phyloP scores from a whole-genome alignment of 2,113 vertebrate species.

The Porphyrio hochstetteri region DNA sequence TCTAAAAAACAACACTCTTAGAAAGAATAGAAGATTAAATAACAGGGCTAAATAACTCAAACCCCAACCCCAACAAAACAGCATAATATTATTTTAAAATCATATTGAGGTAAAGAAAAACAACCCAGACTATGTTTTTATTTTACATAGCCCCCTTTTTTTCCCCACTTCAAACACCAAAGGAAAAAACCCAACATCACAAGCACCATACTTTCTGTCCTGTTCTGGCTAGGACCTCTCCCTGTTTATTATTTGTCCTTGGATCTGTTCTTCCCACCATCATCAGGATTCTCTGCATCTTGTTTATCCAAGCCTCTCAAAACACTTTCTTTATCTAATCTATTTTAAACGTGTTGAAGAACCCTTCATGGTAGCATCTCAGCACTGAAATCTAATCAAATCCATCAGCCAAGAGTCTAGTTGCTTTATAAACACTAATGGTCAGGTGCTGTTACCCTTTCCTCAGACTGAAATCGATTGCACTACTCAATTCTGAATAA shows the following conservation, averaged over 20 bases:
- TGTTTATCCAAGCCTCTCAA: conserved; percentile 20
- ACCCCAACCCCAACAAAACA: too few relatives aligned
- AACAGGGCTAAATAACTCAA: not conserved
- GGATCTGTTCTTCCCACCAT: not conserved
- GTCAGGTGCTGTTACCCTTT: not conserved
- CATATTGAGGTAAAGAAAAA: not conserved
- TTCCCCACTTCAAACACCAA: not conserved
- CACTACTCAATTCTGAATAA: not conserved
- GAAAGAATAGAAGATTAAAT: not conserved
- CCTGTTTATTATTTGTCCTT: conserved; percentile 2
- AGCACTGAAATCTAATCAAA: conserved; percentile 43
- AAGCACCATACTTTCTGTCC: not conserved
- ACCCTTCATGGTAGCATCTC: conserved; percentile 7
- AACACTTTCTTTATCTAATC: conserved; percentile 43
- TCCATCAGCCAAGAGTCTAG: conserved; percentile 11
- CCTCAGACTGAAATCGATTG: not conserved
- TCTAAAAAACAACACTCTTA: not conserved
- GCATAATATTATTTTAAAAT: not conserved
- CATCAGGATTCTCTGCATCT: conserved; percentile 24
- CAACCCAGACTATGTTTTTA: not conserved
- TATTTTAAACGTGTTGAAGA: not conserved
- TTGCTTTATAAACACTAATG: conserved; percentile 21
- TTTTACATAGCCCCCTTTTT: not conserved
- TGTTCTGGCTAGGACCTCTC: not conserved
- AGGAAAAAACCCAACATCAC: not conserved